Conservation (phyloP, 2,888 invertebrate species). For the Hypselothyrea guttata region DNA sequence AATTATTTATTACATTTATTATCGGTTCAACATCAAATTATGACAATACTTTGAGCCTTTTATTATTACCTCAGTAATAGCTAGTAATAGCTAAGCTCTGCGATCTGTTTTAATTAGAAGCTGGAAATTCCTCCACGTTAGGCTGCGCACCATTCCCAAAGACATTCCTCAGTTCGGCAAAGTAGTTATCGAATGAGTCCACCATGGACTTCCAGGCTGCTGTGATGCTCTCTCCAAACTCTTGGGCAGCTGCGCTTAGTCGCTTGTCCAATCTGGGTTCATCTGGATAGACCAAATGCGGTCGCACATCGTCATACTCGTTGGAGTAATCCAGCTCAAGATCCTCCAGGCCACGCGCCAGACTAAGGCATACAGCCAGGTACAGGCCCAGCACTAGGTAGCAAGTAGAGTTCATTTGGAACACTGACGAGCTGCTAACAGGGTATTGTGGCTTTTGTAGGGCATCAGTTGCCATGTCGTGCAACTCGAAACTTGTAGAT, state of each 20-base stretch:
- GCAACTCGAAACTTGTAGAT: not conserved
- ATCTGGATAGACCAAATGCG: slow-evolving; percentile 41
- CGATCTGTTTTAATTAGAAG: slow-evolving; percentile 9
- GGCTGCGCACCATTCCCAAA: slow-evolving; percentile 33
- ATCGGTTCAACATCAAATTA: too few relatives aligned
- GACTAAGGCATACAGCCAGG: not conserved
- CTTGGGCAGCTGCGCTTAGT: slow-evolving; percentile 40
- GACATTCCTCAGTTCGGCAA: slow-evolving; percentile 41
- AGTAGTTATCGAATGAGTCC: slow-evolving; percentile 53
- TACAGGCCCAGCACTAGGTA: slow-evolving; percentile 1
- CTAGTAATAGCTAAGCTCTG: too few relatives aligned
- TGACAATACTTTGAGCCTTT: too few relatives aligned
- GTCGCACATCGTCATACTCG: slow-evolving; percentile 67
- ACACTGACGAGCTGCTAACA: slow-evolving; percentile 37
- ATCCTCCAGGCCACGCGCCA: slow-evolving; percentile 23
- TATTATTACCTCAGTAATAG: too few relatives aligned
- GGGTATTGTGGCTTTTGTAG: slow-evolving; percentile 49
- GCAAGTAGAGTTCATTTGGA: slow-evolving; percentile 32
- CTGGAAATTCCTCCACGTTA: slow-evolving; percentile 8
- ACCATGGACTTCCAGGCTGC: slow-evolving; percentile 65
- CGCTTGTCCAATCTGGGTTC: slow-evolving; percentile 44
- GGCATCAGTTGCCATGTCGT: not conserved
- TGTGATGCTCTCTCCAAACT: slow-evolving; percentile 58
- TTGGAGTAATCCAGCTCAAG: slow-evolving; percentile 60
- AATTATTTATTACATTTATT: too few relatives aligned